These are phyloP conservation scores for Lampris incognitus DNA, from an alignment of 2,113 vertebrate species.

Conservation along the genomic window DNA sequence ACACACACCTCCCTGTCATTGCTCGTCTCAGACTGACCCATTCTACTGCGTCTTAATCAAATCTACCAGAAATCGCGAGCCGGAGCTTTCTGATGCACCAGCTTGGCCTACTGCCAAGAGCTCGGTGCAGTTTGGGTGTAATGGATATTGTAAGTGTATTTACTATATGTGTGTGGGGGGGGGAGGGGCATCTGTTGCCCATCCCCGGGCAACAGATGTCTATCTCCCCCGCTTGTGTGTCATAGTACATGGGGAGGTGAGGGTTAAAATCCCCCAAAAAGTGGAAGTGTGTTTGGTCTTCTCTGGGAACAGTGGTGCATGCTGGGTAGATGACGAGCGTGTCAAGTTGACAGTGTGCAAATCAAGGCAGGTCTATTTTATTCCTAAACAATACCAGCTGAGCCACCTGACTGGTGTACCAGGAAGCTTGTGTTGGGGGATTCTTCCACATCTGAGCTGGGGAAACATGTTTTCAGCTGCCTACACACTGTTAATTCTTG, in stretches of 20 bases:
- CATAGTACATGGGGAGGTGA: too few species aligned
- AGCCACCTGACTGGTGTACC: too few species aligned
- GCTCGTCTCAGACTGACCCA: background rate
- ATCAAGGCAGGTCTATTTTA: too few species aligned
- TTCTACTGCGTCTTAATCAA: constrained; percentile 47
- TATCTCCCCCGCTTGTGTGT: too few species aligned
- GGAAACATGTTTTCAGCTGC: too few species aligned
- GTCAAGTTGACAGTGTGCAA: background rate
- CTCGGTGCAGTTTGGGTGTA: constrained; percentile 16
- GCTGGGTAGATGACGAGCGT: background rate
- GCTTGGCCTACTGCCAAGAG: background rate
- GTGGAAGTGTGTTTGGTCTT: background rate
- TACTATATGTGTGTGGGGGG: too few species aligned
- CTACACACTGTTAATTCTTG: too few species aligned
- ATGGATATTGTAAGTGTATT: background rate
- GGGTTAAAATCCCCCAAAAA: background rate
- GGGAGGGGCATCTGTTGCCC: too few species aligned
- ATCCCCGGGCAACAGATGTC: too few species aligned
- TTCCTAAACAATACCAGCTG: too few species aligned
- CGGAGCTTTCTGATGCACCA: background rate
- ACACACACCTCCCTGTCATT: background rate
- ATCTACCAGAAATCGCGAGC: constrained; percentile 40
- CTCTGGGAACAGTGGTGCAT: background rate
- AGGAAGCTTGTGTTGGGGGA: too few species aligned
- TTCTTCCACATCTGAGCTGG: too few species aligned